These are phyloP conservation scores for Epistrophe grossulariae DNA, from an alignment of 2,888 invertebrate species.

Conservation along the genomic window DNA sequence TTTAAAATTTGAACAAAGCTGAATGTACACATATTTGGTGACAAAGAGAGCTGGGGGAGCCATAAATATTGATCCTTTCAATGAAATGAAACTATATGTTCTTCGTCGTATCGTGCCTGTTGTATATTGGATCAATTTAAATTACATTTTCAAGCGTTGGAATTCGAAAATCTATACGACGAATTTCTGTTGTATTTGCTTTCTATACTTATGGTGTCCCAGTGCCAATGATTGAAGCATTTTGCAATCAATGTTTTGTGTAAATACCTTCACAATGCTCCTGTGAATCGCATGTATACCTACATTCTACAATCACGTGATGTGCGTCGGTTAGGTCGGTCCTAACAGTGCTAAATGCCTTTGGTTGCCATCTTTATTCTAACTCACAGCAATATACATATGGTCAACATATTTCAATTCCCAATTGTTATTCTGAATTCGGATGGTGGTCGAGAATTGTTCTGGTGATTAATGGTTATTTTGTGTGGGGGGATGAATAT, in stretches of 20 bases:
- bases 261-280: neutral
- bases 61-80: neutral
- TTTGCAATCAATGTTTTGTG: conserved; percentile 29
- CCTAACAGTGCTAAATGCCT: neutral
- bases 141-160: neutral
- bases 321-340: neutral
- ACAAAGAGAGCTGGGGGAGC: neutral
- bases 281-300: conserved; percentile 5
- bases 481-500: neutral
- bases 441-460: neutral
- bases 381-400: neutral
- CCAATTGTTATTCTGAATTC: neutral
- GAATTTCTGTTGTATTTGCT: neutral
- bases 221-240: neutral
- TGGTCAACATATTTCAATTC: conserved; percentile 3
- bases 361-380: neutral
- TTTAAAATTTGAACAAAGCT: neutral
- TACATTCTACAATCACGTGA: conserved; percentile 21
- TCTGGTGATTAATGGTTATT: conserved; percentile 11
- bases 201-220: neutral
- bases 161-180: neutral
- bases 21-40: neutral
- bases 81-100: neutral
- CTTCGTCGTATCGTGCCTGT: neutral
- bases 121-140: neutral